Conservation (phyloP, 2,888 invertebrate species). For the Rhodophaea formosa region DNA sequence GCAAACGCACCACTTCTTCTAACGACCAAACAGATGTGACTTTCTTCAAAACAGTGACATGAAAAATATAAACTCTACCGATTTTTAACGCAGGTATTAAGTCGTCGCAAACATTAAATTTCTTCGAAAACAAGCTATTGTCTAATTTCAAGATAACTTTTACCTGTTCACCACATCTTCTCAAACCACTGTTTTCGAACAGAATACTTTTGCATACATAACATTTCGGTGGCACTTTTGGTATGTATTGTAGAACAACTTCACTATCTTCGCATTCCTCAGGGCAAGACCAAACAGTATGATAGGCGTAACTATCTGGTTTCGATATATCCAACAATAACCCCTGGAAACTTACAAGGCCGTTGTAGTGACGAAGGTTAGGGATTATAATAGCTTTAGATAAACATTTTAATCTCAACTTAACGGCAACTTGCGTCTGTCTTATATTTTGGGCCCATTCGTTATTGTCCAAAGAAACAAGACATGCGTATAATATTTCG, state of each 20-base stretch:
- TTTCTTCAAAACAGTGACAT: conserved; percentile 52
- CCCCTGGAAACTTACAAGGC: conserved; percentile 52
- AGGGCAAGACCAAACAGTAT: conserved; percentile 73
- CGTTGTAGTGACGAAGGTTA: conserved; percentile 43
- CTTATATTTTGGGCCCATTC: conserved; percentile 38
- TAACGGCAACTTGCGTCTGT: conserved; percentile 52
- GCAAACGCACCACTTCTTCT: conserved; percentile 43
- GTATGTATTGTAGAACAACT: conserved; percentile 59
- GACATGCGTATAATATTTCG: conserved; percentile 58
- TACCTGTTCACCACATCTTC: conserved; percentile 66
- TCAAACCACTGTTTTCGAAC: conserved; percentile 65
- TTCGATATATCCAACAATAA: conserved; percentile 54
- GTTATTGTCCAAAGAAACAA: conserved; percentile 44
- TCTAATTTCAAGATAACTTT: conserved; percentile 50
- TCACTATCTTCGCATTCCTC: conserved; percentile 71
- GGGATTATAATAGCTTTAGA: conserved; percentile 38
- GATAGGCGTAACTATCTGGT: conserved; percentile 56
- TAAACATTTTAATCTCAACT: conserved; percentile 51
- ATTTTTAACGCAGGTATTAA: conserved; percentile 50
- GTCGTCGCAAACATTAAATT: conserved; percentile 55
- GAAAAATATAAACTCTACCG: conserved; percentile 50
- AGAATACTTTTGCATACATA: conserved; percentile 55
- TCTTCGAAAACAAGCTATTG: conserved; percentile 41
- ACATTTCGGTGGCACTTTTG: conserved; percentile 64
- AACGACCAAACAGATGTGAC: conserved; percentile 51